Evolutionary conservation across 2,113 vertebrate species (phyloP).

Genomic region (Ophthalmolycus amberensis): DNA sequence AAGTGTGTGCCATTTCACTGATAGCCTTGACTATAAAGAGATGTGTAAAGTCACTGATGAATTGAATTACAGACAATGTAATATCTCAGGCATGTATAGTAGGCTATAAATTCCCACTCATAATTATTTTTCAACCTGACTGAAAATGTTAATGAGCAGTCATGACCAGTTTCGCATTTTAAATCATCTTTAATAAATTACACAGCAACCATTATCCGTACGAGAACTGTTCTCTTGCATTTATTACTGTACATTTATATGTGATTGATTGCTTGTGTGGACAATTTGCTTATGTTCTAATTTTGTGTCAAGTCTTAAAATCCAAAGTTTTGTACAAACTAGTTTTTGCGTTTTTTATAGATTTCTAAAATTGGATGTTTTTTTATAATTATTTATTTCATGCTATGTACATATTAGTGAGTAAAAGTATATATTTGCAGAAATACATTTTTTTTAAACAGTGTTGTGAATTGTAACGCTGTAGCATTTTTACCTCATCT

Average conservation of each 20-base stretch:
- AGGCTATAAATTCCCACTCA: constrained; percentile 18
- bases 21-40: not conserved
- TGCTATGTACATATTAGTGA: constrained; percentile 91
- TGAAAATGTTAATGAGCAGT: constrained; percentile 52
- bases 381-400: constrained; percentile 95
- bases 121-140: constrained; percentile 34
- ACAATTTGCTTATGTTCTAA: constrained; percentile 73
- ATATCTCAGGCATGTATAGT: constrained; percentile 62
- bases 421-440: constrained; percentile 91
- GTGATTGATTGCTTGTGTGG: constrained; percentile 64
- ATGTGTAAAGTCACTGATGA: constrained; percentile 35
- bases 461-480: constrained; percentile 86
- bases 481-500: constrained; percentile 87
- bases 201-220: constrained; percentile 44
- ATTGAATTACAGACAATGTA: constrained; percentile 55
- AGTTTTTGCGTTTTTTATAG: constrained; percentile 81
- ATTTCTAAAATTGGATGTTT: constrained; percentile 87
- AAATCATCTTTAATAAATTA: constrained; percentile 56
- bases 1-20: constrained; percentile 13
- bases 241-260: constrained; percentile 54
- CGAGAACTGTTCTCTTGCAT: constrained; percentile 48
- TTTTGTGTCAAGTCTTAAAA: constrained; percentile 79
- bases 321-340: constrained; percentile 93
- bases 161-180: constrained; percentile 50
- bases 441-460: constrained; percentile 79